Base-by-base conservation (phyloP, 2,888 invertebrate species). In the Clivina fossor region DNA sequence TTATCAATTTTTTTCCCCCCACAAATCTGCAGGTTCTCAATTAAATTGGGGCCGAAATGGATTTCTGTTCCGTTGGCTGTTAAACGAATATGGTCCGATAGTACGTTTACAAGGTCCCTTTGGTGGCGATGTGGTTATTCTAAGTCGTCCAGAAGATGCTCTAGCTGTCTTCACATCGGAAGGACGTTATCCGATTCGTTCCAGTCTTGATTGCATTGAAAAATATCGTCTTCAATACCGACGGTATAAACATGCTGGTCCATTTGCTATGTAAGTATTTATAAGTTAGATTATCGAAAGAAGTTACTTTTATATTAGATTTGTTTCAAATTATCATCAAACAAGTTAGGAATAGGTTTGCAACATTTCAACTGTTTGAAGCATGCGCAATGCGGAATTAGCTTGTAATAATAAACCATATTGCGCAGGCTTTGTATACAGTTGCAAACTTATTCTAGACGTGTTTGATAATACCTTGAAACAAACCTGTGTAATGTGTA, bases 61-160 rank as follows among this genome's bases (percentile, higher is more conserved):
- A 5, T 69, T 69, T 5, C 71, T 78, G 1, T 71, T 77, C 48
- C 72, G 71, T 20, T 76, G 73, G 60, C 63, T 79, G 4, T 73
- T 78, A 59, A 71, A 78, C 46, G 71, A 74, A 59, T 85, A 85
- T 60, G 85, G 85, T 1, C 83, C 85, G 0, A 78, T 85, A 2
- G 84, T 85, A 5, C 78, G 84, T 46, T 76, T 85, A 44, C 78
- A 82, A 16, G 84, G 83, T 19, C 83, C 84, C 0, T 74, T 85
- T 35, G 81, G 83, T 0, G 78, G 79, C 1, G 81, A 85, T 61
- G 79, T 85, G 15, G 81, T 85, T 2, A 74, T 85, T 58, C 71
- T 85, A 40, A 81, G 78, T 65, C 78, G 83, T 47, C 84, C 85
- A 0, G 84, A 84, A 55, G 82, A 85, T 63, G 81, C 83, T 33